Percentiles rank a stretch among this genome's conserved stretches.
Evolutionary conservation across 30 jellyfish, hydroid and myxozoan species (phyloP).

Genomic region (Cassiopea xamachana): DNA sequence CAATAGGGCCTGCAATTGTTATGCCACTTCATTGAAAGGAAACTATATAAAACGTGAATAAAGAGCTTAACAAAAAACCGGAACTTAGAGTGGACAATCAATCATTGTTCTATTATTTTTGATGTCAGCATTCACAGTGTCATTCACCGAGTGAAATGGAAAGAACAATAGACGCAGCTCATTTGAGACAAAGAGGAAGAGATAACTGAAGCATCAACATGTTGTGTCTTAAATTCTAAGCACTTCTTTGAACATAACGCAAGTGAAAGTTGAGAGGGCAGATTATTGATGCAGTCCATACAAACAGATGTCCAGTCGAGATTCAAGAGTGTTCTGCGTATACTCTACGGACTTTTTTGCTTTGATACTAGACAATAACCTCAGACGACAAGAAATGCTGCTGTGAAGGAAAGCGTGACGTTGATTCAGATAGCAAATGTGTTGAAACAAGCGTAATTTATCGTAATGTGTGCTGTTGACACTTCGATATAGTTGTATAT

Average conservation of each 20-base stretch:
- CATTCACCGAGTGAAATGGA: background rate
- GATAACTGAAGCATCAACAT: slow-evolving; percentile 45
- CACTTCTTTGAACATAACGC: background rate
- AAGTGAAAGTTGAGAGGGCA: background rate
- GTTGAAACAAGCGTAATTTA: background rate
- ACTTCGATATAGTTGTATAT: background rate
- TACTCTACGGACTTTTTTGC: background rate
- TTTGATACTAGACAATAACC: background rate
- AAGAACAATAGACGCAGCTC: slow-evolving; percentile 30
- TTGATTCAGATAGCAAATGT: background rate
- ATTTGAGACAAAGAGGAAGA: slow-evolving; percentile 34
- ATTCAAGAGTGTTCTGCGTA: background rate
- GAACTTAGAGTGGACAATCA: slow-evolving; percentile 25
- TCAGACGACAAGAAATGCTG: background rate
- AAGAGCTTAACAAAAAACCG: slow-evolving; percentile 32
- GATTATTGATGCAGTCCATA: background rate
- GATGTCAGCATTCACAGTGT: slow-evolving; percentile 11
- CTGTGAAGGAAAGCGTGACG: slow-evolving; percentile 2
- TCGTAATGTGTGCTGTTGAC: slow-evolving; percentile 6
- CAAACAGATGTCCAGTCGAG: background rate
- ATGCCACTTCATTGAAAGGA: slow-evolving; percentile 20
- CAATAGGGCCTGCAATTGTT: background rate
- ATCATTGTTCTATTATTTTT: slow-evolving; percentile 25
- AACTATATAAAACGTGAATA: background rate
- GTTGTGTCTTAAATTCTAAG: slow-evolving; percentile 18